phyloP scores from a whole-genome alignment of 2,888 invertebrate genomes.

The Sinopyrophorus schimmeli region DNA sequence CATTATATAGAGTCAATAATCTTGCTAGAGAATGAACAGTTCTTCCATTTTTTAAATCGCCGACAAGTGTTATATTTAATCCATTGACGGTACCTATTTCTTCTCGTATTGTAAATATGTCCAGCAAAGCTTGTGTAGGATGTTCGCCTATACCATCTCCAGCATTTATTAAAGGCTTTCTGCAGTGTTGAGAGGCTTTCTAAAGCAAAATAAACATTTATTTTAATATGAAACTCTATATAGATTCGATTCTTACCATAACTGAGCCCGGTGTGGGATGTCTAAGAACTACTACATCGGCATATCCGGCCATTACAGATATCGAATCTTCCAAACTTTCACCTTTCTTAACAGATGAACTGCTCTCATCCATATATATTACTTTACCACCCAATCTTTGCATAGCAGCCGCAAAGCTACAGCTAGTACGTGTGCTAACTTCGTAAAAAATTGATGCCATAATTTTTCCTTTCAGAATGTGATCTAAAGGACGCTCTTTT shows the following conservation, averaged over 20 bases:
- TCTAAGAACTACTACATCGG: constrained; percentile 90
- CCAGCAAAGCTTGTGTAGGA: constrained; percentile 96
- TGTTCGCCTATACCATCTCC: constrained; percentile 98
- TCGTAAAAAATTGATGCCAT: constrained; percentile 98
- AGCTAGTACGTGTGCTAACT: constrained; percentile 93
- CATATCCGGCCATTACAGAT: constrained; percentile 86
- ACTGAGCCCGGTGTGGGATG: constrained; percentile 95
- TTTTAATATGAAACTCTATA: neutral
- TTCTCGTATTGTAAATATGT: constrained; percentile 97
- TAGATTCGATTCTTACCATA: constrained; percentile 62
- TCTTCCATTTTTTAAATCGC: constrained; percentile 95
- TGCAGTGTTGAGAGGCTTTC: constrained; percentile 80
- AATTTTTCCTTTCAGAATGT: constrained; percentile 87
- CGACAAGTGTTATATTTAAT: constrained; percentile 95
- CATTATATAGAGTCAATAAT: constrained; percentile 90
- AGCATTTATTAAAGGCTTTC: constrained; percentile 95
- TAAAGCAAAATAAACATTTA: constrained; percentile 52
- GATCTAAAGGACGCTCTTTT: constrained; percentile 82
- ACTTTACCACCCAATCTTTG: constrained; percentile 93
- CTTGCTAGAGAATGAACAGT: constrained; percentile 97
- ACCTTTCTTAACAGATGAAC: constrained; percentile 95
- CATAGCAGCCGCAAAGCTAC: constrained; percentile 97
- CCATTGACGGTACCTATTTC: constrained; percentile 99
- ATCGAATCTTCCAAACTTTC: constrained; percentile 92
- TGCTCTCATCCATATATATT: constrained; percentile 84